Conservation (phyloP, 2,113 vertebrate genomes). For the Otis tarda region DNA sequence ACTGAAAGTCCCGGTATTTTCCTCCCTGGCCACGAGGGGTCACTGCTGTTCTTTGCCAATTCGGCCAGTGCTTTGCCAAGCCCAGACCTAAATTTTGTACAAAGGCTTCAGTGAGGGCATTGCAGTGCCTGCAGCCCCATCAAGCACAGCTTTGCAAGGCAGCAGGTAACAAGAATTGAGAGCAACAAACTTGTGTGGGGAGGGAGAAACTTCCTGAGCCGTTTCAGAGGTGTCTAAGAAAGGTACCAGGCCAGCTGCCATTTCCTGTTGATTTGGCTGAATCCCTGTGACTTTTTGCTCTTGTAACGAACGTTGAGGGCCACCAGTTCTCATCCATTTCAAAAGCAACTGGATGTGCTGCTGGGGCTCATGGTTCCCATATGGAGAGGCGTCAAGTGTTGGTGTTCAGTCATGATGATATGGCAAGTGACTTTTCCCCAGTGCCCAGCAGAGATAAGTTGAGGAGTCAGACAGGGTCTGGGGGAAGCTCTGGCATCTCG, state of each 20-base stretch:
- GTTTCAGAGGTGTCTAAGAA: background rate
- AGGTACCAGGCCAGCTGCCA: background rate
- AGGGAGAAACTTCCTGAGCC: background rate
- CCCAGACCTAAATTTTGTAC: background rate
- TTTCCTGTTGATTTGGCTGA: background rate
- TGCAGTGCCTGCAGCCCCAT: background rate
- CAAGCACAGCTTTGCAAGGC: background rate
- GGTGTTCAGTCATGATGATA: background rate
- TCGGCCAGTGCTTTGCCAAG: background rate
- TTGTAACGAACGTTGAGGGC: rapidly evolving
- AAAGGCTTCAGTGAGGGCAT: background rate
- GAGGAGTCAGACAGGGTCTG: background rate
- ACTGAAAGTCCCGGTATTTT: background rate
- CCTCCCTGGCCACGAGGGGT: background rate
- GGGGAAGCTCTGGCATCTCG: background rate
- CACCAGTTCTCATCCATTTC: background rate
- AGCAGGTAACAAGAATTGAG: background rate
- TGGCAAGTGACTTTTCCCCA: background rate
- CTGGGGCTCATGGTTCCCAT: background rate
- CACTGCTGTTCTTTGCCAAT: background rate
- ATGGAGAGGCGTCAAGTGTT: background rate
- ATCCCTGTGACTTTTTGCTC: background rate
- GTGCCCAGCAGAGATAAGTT: background rate
- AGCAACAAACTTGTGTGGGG: background rate
- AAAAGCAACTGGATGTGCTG: background rate